Evolutionary conservation across 1,140 invertebrate genomes (phyloP), one percentile per base, ranked within the genome.

Genomic region (Macrobrachium rosenbergii): DNA sequence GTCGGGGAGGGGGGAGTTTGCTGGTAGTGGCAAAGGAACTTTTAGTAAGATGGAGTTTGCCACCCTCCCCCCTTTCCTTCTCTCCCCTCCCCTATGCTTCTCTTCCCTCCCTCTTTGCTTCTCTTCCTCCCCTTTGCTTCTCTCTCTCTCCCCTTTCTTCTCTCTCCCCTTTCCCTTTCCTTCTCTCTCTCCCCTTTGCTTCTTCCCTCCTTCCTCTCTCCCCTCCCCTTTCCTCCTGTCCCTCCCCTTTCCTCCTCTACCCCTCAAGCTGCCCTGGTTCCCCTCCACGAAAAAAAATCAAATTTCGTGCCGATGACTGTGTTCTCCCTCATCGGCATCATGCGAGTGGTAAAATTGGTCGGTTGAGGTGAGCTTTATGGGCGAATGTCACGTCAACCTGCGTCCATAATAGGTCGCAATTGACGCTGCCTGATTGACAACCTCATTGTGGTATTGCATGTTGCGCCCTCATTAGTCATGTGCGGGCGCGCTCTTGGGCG

Each of bases 351-450:
- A 23, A 80, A 80, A 80, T 80, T 80, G 59, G 78, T 80, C 78
- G 78, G 78, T 80, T 80, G 78, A 80, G 78, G 78, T 80, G 78
- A 80, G 78, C 78, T 80, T 80, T 80, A 80, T 80, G 43, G 10
- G 78, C 60, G 10, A 19, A 12, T 64, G 78, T 80, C 78, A 80
- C 78, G 78, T 80, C 14, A 80, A 80, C 60, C 60, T 37, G 28
- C 10, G 17, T 63, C 78, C 78, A 63, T 80, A 80, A 80, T 80
- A 62, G 78, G 59, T 21, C 78, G 43, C 78, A 64, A 63, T 80
- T 80, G 78, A 80, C 78, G 78, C 78, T 64, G 78, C 21, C 78
- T 80, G 78, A 80, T 80, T 80, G 78, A 80, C 78, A 64, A 37
- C 59, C 78, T 80, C 78, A 80, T 80, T 80, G 78, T 80, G 23